Conservation (phyloP, 2,113 vertebrate genomes). For the Indicator maculatus region DNA sequence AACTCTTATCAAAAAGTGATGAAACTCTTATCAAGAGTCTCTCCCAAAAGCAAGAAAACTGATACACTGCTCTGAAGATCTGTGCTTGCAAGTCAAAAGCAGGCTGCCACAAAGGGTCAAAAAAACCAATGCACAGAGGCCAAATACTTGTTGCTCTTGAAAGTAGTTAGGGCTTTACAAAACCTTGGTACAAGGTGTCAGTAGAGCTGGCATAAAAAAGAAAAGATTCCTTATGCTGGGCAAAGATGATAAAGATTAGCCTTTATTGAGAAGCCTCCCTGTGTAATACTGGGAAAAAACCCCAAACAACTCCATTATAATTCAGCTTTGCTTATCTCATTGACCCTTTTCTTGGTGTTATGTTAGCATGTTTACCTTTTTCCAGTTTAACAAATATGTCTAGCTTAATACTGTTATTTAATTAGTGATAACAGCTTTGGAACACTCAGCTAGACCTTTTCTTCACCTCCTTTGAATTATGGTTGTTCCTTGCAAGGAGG, state of each 20-base stretch:
- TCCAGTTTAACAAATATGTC: neutral
- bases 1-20: too few species aligned
- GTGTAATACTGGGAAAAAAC: neutral
- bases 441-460: neutral
- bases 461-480: neutral
- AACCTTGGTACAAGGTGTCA: neutral
- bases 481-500: neutral
- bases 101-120: neutral
- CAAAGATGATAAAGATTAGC: neutral
- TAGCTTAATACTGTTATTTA: neutral
- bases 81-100: neutral
- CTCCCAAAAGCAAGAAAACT: neutral
- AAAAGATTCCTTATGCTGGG: neutral
- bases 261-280: neutral
- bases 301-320: neutral
- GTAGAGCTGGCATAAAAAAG: neutral
- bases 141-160: neutral
- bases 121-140: neutral
- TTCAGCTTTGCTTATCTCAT: neutral
- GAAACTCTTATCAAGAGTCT: conserved; percentile 1
- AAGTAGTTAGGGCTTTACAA: conserved; percentile 6
- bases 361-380: neutral
- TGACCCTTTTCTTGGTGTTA: neutral
- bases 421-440: neutral
- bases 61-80: neutral